Base-by-base conservation (phyloP, 2,113 vertebrate species). In the Lamprotornis superbus region DNA sequence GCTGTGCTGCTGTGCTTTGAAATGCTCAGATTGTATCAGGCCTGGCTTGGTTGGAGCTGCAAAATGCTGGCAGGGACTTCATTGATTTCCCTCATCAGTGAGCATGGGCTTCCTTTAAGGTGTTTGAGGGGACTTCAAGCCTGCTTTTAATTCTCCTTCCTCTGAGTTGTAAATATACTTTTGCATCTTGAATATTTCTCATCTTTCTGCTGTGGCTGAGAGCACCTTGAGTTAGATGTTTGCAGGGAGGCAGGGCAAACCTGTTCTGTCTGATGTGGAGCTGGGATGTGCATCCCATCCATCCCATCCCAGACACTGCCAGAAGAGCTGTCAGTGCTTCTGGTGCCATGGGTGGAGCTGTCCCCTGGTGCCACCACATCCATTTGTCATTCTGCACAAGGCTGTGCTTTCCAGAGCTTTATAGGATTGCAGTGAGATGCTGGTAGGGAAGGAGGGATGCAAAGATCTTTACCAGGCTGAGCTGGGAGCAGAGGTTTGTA, bases 401-500 rank as follows among this genome's bases (percentile, higher is more conserved):
- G 44, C 53, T 83, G 46, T 68, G 30, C 68, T 50, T 35, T 37
- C 6, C 67, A 52, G 67, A 52, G 67, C 67, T 61, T 1, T 12
- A 0, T 3, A 14, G 73, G 30, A 15, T 53, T 73, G 50, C 53
- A 64, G 18, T 16, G 49, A 47, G 74, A 1, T 1, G 2, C 52
- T 75, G 39, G 23, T 40, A 76, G 39, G 40, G 83, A 53, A 40
- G 44, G n/a, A 69, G 27, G 35, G 44, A 44, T 49, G 56, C 33
- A 24, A 5, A 37, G 44, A 15, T 21, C 44, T 74, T 35, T 31
- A 27, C 5, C 1, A 3, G 63, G 16, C 84, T 3, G 25, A 73
- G 59, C 50, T 69, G 68, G n/a, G 40, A 83, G 80, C 87, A 65
- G 56, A 18, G 76, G 14, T 64, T 59, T 31, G 7, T 27, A 2